These are phyloP conservation scores for Acrocera orbiculus DNA, from an alignment of 2,888 invertebrate genomes.

Conservation along the genomic window DNA sequence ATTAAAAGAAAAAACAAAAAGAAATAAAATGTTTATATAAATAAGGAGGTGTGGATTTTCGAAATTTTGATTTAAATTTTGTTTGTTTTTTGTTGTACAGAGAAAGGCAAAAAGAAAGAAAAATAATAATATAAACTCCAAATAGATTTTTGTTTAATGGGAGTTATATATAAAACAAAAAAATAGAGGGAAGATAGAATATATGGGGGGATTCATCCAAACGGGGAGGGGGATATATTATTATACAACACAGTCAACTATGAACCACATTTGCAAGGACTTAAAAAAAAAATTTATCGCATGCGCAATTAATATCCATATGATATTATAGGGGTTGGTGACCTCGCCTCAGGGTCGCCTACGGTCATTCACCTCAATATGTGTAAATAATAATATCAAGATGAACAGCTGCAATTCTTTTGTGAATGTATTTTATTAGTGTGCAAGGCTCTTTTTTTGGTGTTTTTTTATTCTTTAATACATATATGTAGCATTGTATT, in stretches of 20 bases:
- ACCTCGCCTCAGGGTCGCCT: constrained; percentile 33
- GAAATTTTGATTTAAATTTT: no score
- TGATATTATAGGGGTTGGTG: constrained; percentile 28
- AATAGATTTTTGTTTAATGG: neutral
- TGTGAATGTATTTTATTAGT: no score
- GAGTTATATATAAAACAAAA: no score
- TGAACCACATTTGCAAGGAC: no score
- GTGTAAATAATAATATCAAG: constrained; percentile 12
- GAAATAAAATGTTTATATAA: no score
- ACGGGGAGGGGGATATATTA: no score
- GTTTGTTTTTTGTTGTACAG: no score
- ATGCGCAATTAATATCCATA: constrained; percentile 6
- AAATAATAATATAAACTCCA: neutral
- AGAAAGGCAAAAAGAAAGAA: neutral
- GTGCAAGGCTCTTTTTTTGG: neutral
- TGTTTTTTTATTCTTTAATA: neutral
- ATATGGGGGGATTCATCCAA: no score
- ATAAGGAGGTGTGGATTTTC: no score
- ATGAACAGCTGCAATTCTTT: constrained; percentile 12
- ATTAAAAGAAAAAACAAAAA: no score
- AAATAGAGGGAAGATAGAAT: no score
- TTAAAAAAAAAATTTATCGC: neutral
- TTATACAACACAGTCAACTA: no score
- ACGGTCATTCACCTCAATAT: constrained; percentile 26
- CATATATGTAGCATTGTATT: neutral